Base-by-base conservation (phyloP, 23 tunicate genomes). In the Aplidium turbinatum region DNA sequence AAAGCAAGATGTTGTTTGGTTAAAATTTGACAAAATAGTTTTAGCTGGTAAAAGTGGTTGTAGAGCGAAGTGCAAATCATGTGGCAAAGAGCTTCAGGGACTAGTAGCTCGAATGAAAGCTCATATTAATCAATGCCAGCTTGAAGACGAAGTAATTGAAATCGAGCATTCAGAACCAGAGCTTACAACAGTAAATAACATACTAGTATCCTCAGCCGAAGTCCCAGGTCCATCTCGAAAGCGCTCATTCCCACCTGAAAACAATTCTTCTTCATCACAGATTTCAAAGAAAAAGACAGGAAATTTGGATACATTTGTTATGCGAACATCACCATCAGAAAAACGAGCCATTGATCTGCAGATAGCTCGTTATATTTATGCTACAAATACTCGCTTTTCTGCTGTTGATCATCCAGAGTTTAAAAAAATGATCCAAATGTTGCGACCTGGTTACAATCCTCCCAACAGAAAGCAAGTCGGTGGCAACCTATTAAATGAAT, bases 371-470 rank as follows among this genome's bases (percentile, higher is more conserved):
- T 60, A 25, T 29, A 7, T 60, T 4, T 31, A 60, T 60, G 67
- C 35, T n/a, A 60, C 67, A 9, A 60, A 60, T 29, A 60, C 35
- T 38, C 35, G 38, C 35, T 60, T 60, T 29, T 25, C 35, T 25
- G 67, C 22, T 6, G 67, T 29, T 26, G n/a, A 60, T 25, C 67
- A 60, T 29, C 35, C 67, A 5, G 67, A 60, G 67, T 60, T 60
- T 29, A 5, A 26, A 5, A 60, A 60, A 60, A 60, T 60, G 35
- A 29, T 60, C 31, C 19, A 60, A 29, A 60, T 60, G 67, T 29
- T 60, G 21, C 35, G 67, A 5, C 67, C 36, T 26, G 67, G 67
- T 29, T 60, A 60, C 9, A 29, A 5, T 22, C 67, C 19, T 13
- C 36, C 34, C 7, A 29, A 29, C 21, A 26, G 35, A 26, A 60